Percentiles rank a stretch among this genome's conserved stretches.
Conservation (phyloP, 2,888 invertebrate species). For the Apoda limacodes region DNA sequence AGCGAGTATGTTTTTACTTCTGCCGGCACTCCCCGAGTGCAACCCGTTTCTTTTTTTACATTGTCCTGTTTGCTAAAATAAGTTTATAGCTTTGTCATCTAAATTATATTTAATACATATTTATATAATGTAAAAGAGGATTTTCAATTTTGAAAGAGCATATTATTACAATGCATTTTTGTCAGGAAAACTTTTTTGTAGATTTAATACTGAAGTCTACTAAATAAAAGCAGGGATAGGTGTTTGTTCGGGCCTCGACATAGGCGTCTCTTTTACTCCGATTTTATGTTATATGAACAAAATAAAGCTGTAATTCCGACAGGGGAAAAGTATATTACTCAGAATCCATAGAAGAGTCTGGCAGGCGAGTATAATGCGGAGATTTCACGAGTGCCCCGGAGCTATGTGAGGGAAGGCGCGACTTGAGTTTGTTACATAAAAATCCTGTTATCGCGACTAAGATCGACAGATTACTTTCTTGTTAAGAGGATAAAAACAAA, state of each 20-base stretch:
- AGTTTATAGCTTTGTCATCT: no score
- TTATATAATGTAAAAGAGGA: no score
- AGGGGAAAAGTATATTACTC: constrained; percentile 62
- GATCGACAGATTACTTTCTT: constrained; percentile 68
- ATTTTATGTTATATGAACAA: constrained; percentile 61
- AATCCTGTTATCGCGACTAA: constrained; percentile 65
- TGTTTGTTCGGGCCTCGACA: constrained; percentile 45
- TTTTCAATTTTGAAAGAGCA: no score
- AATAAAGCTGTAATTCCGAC: constrained; percentile 62
- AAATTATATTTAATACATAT: no score
- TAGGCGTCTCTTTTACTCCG: constrained; percentile 55
- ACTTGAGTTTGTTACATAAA: constrained; percentile 66
- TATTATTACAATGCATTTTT: no score
- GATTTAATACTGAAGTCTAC: constrained; percentile 54
- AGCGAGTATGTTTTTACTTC: no score
- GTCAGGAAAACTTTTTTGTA: constrained; percentile 58
- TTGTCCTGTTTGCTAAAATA: no score
- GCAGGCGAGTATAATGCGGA: constrained; percentile 37
- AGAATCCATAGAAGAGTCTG: constrained; percentile 60
- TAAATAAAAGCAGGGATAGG: constrained; percentile 50
- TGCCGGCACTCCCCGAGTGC: no score
- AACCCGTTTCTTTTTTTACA: no score
- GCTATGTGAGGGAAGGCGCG: constrained; percentile 67
- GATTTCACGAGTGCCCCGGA: constrained; percentile 57
- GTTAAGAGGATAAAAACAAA: constrained; percentile 67